These are phyloP conservation scores for Alces alces DNA, from an alignment of 2,113 vertebrate species.

Conservation along the genomic window DNA sequence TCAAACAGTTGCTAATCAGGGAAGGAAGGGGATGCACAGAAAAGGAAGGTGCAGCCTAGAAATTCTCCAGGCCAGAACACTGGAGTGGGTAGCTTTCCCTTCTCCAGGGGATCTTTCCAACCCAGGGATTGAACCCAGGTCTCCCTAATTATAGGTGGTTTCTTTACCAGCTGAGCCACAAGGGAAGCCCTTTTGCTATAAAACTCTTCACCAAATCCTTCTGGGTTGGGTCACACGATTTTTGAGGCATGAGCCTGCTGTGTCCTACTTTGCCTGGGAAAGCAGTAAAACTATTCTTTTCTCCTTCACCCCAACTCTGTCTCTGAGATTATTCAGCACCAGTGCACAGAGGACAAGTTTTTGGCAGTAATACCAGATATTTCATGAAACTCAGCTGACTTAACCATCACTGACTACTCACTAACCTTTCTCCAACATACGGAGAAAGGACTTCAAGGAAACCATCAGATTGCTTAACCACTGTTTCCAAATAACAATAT, in stretches of 20 bases:
- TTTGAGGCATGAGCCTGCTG: neutral
- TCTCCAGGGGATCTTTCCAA: neutral
- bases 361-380: neutral
- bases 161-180: neutral
- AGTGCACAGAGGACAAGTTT: neutral
- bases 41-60: neutral
- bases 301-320: neutral
- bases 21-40: neutral
- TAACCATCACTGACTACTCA: neutral
- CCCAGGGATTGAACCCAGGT: neutral
- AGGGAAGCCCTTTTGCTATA: neutral
- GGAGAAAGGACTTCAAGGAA: conserved; percentile 6
- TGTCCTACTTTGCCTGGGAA: neutral
- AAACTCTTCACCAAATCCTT: neutral
- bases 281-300: neutral
- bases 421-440: conserved; percentile 11
- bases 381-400: conserved; percentile 38
- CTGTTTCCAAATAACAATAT: conserved; percentile 30
- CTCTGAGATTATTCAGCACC: neutral
- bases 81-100: neutral
- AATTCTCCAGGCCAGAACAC: neutral
- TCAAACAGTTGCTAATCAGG: neutral
- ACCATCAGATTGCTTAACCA: conserved; percentile 19
- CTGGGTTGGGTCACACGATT: neutral
- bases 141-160: neutral